Evolutionary conservation across 2,113 vertebrate genomes (phyloP).

Genomic region (Hippopotamus amphibius): DNA sequence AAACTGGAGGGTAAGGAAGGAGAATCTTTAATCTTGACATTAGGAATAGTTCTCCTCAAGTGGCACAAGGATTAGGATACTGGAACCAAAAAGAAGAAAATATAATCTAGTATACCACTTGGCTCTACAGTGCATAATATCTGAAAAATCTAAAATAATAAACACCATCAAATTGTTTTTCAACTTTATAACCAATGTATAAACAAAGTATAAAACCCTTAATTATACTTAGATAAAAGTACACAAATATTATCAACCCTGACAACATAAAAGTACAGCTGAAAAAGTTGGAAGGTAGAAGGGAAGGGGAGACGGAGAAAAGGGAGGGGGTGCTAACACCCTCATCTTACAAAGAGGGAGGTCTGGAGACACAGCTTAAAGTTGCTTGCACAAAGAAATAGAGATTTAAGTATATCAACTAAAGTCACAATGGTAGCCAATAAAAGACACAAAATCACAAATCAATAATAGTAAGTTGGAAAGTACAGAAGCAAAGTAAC

Average conservation of each 20-base stretch:
- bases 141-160: background rate
- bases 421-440: background rate
- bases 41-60: background rate
- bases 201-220: background rate
- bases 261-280: background rate
- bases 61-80: background rate
- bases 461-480: background rate
- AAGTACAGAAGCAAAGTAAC: background rate
- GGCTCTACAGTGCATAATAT: background rate
- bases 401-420: background rate
- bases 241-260: background rate
- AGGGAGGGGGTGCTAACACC: too few species aligned
- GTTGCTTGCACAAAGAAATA: background rate
- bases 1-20: background rate
- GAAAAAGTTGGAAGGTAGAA: background rate
- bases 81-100: background rate
- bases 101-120: too few species aligned
- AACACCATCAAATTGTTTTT: background rate
- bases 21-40: background rate
- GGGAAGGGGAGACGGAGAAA: background rate
- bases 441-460: background rate
- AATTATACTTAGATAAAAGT: background rate
- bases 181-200: background rate
- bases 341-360: background rate
- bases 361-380: background rate